phyloP scores from a whole-genome alignment of 2,888 invertebrate genomes.

The Chrysodeixis includens region DNA sequence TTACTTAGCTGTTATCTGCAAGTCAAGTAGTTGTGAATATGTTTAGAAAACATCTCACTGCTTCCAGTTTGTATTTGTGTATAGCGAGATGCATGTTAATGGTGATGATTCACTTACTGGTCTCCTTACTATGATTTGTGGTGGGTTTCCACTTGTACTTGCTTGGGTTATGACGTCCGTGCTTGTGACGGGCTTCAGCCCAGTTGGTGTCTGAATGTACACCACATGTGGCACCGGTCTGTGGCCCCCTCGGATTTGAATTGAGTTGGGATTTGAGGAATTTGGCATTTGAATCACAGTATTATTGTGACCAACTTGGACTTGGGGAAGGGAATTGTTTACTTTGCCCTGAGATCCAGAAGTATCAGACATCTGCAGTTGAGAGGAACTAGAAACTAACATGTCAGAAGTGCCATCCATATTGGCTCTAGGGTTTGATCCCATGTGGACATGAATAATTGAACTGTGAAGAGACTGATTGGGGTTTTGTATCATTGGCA shows the following conservation, averaged over 20 bases:
- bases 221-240: slow-evolving; percentile 89
- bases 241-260: slow-evolving; percentile 78
- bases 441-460: slow-evolving; percentile 86
- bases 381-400: slow-evolving; percentile 76
- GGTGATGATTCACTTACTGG: slow-evolving; percentile 81
- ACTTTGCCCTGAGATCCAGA: slow-evolving; percentile 79
- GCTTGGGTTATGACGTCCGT: slow-evolving; percentile 85
- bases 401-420: slow-evolving; percentile 79
- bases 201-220: slow-evolving; percentile 89
- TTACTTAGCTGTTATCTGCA: slow-evolving; percentile 9
- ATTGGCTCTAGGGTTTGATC: slow-evolving; percentile 75
- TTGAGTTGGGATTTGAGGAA: slow-evolving; percentile 75
- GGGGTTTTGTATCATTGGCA: slow-evolving; percentile 81
- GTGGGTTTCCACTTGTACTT: slow-evolving; percentile 85
- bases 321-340: slow-evolving; percentile 77
- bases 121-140: slow-evolving; percentile 86
- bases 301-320: slow-evolving; percentile 78
- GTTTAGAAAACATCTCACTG: slow-evolving; percentile 42
- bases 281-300: slow-evolving; percentile 81
- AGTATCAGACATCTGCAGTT: slow-evolving; percentile 76
- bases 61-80: slow-evolving; percentile 42
- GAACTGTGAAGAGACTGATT: slow-evolving; percentile 80
- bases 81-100: slow-evolving; percentile 51
- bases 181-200: slow-evolving; percentile 84
- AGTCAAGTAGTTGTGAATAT: neutral